phyloP scores from a whole-genome alignment of 2,113 vertebrate species.

The Elanus axillaris region DNA sequence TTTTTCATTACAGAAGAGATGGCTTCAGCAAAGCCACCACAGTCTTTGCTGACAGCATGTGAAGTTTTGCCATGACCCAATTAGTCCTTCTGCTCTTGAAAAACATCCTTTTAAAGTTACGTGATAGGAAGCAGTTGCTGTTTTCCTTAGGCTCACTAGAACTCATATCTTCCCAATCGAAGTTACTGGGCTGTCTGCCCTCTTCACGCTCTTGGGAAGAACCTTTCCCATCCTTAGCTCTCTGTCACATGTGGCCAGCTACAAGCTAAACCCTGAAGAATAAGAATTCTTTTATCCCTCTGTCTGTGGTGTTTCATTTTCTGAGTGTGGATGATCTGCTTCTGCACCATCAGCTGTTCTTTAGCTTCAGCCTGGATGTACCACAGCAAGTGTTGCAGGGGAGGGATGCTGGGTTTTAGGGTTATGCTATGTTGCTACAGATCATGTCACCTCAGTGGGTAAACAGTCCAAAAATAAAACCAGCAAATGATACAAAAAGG shows the following conservation, averaged over 20 bases:
- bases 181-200: slow-evolving; percentile 26
- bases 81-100: neutral
- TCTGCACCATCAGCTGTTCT: slow-evolving; percentile 31
- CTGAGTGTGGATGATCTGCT: slow-evolving; percentile 28
- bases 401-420: slow-evolving; percentile 52
- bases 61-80: neutral
- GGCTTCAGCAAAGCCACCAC: neutral
- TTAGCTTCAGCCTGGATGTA: slow-evolving; percentile 51
- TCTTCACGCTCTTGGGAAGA: neutral
- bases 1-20: neutral
- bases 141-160: slow-evolving; percentile 23
- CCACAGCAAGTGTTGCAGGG: slow-evolving; percentile 26
- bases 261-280: slow-evolving; percentile 45
- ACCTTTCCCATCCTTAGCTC: neutral
- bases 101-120: neutral
- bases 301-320: slow-evolving; percentile 59
- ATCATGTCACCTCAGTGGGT: slow-evolving; percentile 62
- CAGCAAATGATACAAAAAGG: slow-evolving; percentile 54
- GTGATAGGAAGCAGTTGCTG: neutral
- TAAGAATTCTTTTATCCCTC: slow-evolving; percentile 57
- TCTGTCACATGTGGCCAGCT: slow-evolving; percentile 51
- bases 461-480: slow-evolving; percentile 66
- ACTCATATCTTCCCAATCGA: neutral
- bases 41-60: neutral
- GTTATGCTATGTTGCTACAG: slow-evolving; percentile 48